Evolutionary conservation across 2,888 invertebrate species (phyloP), one percentile per base, ranked within the genome.

Genomic region (Therioaphis trifolii): DNA sequence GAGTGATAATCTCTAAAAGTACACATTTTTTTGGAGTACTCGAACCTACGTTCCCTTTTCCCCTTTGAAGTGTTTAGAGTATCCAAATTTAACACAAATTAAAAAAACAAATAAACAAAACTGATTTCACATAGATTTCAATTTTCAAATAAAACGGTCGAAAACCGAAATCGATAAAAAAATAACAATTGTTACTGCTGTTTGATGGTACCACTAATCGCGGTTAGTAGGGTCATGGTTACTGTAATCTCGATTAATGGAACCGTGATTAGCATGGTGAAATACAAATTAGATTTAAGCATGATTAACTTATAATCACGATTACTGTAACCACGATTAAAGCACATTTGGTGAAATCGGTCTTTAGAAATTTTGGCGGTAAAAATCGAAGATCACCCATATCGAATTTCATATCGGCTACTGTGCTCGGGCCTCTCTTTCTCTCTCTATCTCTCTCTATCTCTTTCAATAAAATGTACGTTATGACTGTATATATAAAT

Each of bases 311-410:
- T 46, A 1, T 69, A 69, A 69, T 24, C 27, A 0, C 24, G 46
- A 46, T 71, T 71, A 71, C 69, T 43, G 24, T 71, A 46, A 71
- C 24, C 69, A 24, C 46, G 69, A 71, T 46, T 71, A 71, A 24
- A 11, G 18, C 49, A n/a, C 18, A 49, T 55, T 55, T 55, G 21
- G 55, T 55, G 55, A 55, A 55, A 55, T 55, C n/a, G 55, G 55
- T 15, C 21, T 4, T 55, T 11, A 55, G 21, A n/a, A n/a, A n/a
- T n/a, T n/a, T n/a, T n/a, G n/a, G n/a, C n/a, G n/a, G n/a, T n/a
- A n/a, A n/a, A n/a, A n/a, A n/a, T n/a, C n/a, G n/a, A n/a, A n/a
- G n/a, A n/a, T n/a, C n/a, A n/a, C n/a, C n/a, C n/a, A n/a, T n/a
- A n/a, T n/a, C n/a, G n/a, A n/a, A n/a, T n/a, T n/a, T n/a, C n/a